Base-by-base conservation (phyloP, 2,797 vertebrate genomes). In the Sebastes glaucus region DNA sequence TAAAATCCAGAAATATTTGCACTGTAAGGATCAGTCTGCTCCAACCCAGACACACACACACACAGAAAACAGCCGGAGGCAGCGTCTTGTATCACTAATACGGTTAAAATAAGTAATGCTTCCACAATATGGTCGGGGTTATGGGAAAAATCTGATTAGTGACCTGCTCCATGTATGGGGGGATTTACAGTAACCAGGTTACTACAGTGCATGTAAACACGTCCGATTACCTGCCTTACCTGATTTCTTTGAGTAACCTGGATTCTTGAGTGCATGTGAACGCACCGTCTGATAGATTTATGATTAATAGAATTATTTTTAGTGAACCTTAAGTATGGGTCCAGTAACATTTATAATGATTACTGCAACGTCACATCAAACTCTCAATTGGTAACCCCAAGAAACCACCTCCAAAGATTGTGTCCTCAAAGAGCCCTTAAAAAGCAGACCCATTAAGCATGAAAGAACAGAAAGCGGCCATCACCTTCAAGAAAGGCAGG, bases 401-500 rank as follows among this genome's bases (percentile, higher is more conserved):
- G 27, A 53, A 75, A 49, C 18, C 7, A 18, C 20, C 25, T 60
- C 11, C 67, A 69, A 59, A 63, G 20, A 46, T 8, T 46, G 22
- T 61, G 69, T 74, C 60, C 55, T 62, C 30, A 57, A 59, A 59
- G 9, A 57, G 64, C 70, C 74, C 55, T 71, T 74, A 63, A 74
- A 87, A 79, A 83, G 42, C 66, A 71, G 80, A 87, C 59, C 60
- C 35, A 85, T 86, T 85, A 70, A 71, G 69, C 62, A 70, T 69
- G 33, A 82, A 49, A 83, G 71, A 87, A 79, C 71, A 84, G n/a
- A 91, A 81, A 65, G 79, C 18, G 27, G 53, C 81, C 82, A 82
- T 92, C 93, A 93, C 83, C 88, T 85, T 89, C 85, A 81, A 82
- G 74, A 91, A 85, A 88, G 88, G 72, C 80, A 78, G 76, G 64